Conservation (phyloP, 2,113 vertebrate genomes). For the Mola mola region DNA sequence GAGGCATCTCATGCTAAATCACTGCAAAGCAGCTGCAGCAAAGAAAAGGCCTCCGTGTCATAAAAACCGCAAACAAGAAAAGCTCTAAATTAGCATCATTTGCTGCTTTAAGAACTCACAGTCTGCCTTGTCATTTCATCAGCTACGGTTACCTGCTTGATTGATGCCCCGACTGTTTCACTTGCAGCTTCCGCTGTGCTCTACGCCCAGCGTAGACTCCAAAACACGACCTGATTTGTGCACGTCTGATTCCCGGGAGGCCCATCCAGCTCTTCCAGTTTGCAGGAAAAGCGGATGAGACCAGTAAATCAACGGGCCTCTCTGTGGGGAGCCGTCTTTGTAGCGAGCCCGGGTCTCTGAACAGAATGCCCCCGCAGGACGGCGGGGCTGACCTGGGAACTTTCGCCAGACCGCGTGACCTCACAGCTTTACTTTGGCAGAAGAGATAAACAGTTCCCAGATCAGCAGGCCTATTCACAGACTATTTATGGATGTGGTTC, state of each 20-base stretch:
- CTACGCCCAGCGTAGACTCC: conserved; percentile 60
- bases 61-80: conserved; percentile 51
- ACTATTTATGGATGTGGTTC: conserved; percentile 39
- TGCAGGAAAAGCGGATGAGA: conserved; percentile 79
- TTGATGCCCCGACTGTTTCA: conserved; percentile 56
- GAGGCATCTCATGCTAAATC: conserved; percentile 51
- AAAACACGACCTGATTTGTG: conserved; percentile 70
- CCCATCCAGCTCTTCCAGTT: conserved; percentile 68
- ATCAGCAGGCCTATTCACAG: conserved; percentile 24
- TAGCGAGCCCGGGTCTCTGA: conserved; percentile 47
- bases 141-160: conserved; percentile 44
- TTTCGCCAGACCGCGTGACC: conserved; percentile 41
- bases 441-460: conserved; percentile 45
- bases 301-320: conserved; percentile 75
- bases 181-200: conserved; percentile 48
- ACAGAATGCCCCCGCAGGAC: conserved; percentile 36
- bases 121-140: conserved; percentile 64
- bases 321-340: conserved; percentile 71
- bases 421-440: conserved; percentile 37
- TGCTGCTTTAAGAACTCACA: conserved; percentile 54
- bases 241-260: conserved; percentile 61
- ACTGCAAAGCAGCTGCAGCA: conserved; percentile 25
- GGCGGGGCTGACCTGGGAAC: conserved; percentile 29
- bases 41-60: conserved; percentile 20
- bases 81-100: conserved; percentile 65